Evolutionary conservation across 2,888 invertebrate genomes (phyloP).

Genomic region (Unio pictorum): DNA sequence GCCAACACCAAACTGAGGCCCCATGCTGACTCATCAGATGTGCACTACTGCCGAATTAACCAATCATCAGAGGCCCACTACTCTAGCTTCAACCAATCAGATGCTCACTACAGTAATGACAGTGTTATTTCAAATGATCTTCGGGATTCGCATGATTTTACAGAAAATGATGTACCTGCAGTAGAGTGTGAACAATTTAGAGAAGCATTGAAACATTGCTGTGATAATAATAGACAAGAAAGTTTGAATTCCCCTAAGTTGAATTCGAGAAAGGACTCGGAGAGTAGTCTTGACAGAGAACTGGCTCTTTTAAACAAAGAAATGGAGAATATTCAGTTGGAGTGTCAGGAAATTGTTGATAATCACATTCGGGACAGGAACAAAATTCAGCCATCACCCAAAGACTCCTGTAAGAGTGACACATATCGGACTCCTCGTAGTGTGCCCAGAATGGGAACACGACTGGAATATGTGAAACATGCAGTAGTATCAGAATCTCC

Average conservation of each 20-base stretch:
- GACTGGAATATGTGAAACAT: conserved; percentile 64
- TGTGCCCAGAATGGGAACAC: conserved; percentile 69
- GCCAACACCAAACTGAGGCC: conserved; percentile 16
- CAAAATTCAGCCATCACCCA: conserved; percentile 25
- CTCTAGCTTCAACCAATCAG: conserved; percentile 22
- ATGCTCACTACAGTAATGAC: conserved; percentile 59
- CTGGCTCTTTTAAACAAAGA: conserved; percentile 76
- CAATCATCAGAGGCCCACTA: conserved; percentile 35
- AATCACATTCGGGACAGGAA: conserved; percentile 62
- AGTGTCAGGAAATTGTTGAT: conserved; percentile 73
- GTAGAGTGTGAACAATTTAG: conserved; percentile 64
- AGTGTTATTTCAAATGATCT: conserved; percentile 51
- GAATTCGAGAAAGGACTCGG: conserved; percentile 56
- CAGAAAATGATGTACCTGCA: conserved; percentile 55
- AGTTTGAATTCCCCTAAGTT: conserved; percentile 40
- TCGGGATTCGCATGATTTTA: conserved; percentile 5
- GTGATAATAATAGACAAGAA: conserved; percentile 42
- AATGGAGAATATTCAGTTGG: conserved; percentile 77
- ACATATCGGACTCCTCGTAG: conserved; percentile 57
- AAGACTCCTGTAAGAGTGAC: conserved; percentile 72
- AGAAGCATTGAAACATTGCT: conserved; percentile 61
- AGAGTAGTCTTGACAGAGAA: conserved; percentile 74
- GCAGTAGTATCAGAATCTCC: conserved; percentile 47
- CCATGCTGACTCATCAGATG: conserved; percentile 29
- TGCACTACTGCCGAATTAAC: conserved; percentile 49